Percentiles rank a stretch among this genome's conserved stretches.
phyloP scores from a whole-genome alignment of 2,888 invertebrate species.

The Bugulina stolonifera region DNA sequence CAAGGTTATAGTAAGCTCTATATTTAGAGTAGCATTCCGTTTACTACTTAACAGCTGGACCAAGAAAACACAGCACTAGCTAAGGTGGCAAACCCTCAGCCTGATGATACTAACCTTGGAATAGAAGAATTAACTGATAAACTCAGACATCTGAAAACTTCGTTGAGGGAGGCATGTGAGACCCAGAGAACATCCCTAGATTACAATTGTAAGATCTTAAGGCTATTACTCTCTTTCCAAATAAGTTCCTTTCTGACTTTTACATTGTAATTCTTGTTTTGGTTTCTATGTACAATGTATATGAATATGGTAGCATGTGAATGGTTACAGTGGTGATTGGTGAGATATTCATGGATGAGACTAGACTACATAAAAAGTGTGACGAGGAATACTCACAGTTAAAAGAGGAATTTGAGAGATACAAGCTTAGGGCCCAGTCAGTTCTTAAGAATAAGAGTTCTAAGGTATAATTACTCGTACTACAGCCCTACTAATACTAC shows the following conservation, averaged over 20 bases:
- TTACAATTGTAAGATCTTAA: background rate
- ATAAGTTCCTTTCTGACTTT: too few relatives aligned
- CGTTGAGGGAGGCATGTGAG: constrained; percentile 60
- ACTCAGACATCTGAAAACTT: constrained; percentile 62
- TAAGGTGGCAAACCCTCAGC: constrained; percentile 37
- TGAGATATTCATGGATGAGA: constrained; percentile 30
- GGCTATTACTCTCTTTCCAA: too few relatives aligned
- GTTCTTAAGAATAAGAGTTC: constrained; percentile 51
- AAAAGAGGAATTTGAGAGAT: constrained; percentile 65
- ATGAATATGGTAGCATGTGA: too few relatives aligned
- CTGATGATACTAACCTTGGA: constrained; percentile 38
- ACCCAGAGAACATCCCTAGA: constrained; percentile 28
- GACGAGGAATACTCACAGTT: constrained; percentile 63
- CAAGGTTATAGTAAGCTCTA: too few relatives aligned
- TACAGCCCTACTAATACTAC: too few relatives aligned
- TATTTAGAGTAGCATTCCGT: too few relatives aligned
- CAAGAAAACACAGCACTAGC: constrained; percentile 51
- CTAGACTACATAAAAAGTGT: constrained; percentile 55
- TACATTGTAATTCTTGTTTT: too few relatives aligned
- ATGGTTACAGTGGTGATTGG: background rate
- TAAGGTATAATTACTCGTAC: too few relatives aligned
- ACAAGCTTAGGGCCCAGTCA: constrained; percentile 57
- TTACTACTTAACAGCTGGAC: constrained; percentile 39
- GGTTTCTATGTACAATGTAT: too few relatives aligned
- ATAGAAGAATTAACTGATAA: constrained; percentile 59